Evolutionary conservation across 2,113 vertebrate species (phyloP), one percentile per base, ranked within the genome.

Genomic region (Barbus barbus): DNA sequence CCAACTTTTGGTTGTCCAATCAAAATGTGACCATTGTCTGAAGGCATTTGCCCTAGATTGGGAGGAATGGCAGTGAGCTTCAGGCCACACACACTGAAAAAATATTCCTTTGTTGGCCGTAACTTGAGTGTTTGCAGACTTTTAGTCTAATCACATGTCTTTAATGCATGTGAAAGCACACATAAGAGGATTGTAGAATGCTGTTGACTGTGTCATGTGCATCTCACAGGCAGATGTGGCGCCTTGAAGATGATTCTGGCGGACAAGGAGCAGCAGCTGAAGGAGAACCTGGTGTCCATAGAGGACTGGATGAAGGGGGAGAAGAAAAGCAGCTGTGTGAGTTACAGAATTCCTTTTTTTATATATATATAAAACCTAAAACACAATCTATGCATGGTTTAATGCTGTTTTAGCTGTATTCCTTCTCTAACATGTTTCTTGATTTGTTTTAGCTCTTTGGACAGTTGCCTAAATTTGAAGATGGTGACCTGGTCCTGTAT

Each of bases 381-480:
- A n/a, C n/a, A n/a, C n/a, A n/a, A n/a, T 33, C 28, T 8, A 36
- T 53, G 51, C 38, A 81, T 58, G 14, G 36, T 28, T 36, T 11
- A 65, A 48, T 24, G 9, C 2, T 13, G 24, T 38, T 24, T 53
- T 1, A 28, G 24, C 11, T 69, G 22, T 14, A 28, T 61, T n/a
- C 14, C 63, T 1, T 69, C 22, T 2, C 12, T 60, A 1, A 41
- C 8, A 5, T 56, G 1, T 18, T 31, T 0, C 11, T 71, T 78
- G 0, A 22, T 24, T 76, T 36, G 5, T 81, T 26, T 16, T 3
- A 95, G 94, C 82, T 93, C 3, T 96, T 94, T 9, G 94, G 95
- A 8, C 95, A 95, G 85, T 67, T 96, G 79, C 95, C 94, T 18
- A 94, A 91, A 83, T 90, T 96, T 69, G 83, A 93, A 84, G 95